These are phyloP conservation scores for Calliphora vicina DNA, from an alignment of 1,140 invertebrate species.

Conservation along the genomic window DNA sequence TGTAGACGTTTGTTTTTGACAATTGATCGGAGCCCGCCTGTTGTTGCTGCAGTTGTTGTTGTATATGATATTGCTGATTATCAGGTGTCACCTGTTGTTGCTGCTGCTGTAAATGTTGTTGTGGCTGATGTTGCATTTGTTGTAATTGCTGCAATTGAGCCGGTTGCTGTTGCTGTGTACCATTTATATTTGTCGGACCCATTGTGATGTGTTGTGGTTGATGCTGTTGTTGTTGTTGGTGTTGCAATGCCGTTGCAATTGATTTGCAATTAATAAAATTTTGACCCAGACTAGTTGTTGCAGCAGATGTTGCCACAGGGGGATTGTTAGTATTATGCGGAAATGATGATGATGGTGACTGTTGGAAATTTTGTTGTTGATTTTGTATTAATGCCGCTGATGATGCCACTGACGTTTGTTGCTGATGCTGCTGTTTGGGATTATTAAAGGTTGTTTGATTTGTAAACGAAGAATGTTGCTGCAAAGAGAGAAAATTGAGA, in stretches of 20 bases:
- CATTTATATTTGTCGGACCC: constrained; percentile 26
- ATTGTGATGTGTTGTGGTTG: constrained; percentile 26
- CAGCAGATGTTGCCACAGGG: not conserved
- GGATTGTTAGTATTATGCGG: constrained; percentile 1
- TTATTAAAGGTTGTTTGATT: constrained; percentile 5
- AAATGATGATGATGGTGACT: not conserved
- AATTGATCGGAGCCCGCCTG: constrained; percentile 23
- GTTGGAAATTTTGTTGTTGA: constrained; percentile 18
- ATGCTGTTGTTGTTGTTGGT: constrained; percentile 5
- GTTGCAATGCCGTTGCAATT: not conserved
- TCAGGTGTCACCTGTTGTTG: not conserved
- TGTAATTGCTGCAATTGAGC: constrained; percentile 29
- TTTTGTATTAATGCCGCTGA: not conserved
- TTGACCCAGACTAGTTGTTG: constrained; percentile 22
- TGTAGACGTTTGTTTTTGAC: constrained; percentile 30
- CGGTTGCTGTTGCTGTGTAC: constrained; percentile 16
- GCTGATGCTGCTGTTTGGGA: not conserved
- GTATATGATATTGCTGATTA: not conserved
- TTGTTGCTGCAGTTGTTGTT: constrained; percentile 20
- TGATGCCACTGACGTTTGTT: not conserved
- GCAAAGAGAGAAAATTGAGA: not conserved
- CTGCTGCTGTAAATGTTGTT: constrained; percentile 12
- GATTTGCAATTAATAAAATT: not conserved
- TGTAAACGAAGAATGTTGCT: constrained; percentile 11
- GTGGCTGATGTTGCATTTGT: constrained; percentile 11